Conservation (phyloP, 2,113 vertebrate species). For the Mobula birostris region DNA sequence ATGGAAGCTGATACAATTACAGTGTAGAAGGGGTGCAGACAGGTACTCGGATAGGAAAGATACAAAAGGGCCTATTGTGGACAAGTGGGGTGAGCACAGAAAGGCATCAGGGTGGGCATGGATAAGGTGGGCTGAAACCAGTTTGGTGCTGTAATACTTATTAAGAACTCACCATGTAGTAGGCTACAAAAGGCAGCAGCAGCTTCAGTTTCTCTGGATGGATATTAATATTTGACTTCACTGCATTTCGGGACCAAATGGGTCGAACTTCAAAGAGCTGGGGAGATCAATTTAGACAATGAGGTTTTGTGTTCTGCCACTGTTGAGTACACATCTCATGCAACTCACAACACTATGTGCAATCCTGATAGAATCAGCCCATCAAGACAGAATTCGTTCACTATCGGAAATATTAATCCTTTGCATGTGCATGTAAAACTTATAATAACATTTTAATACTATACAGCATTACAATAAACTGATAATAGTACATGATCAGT, state of each 20-base stretch:
- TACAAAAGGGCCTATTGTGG: no score
- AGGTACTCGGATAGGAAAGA: no score
- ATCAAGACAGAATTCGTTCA: not conserved
- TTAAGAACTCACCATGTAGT: constrained; percentile 80
- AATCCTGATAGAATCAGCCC: not conserved
- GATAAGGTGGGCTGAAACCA: no score
- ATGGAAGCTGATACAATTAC: no score
- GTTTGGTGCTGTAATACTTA: no score
- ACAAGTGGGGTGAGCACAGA: no score
- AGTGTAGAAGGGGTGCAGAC: no score
- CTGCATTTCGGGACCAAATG: constrained; percentile 84
- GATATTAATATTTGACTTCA: constrained; percentile 81
- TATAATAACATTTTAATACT: no score
- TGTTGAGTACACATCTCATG: not conserved
- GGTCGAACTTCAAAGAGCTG: constrained; percentile 82
- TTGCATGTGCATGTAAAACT: no score
- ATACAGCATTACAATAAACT: no score
- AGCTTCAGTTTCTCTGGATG: constrained; percentile 93
- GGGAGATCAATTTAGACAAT: not conserved
- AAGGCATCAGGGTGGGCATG: no score
- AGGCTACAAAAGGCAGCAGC: constrained; percentile 76
- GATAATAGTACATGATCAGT: no score
- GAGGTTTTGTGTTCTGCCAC: not conserved
- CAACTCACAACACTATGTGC: not conserved
- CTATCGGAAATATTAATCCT: not conserved